Conservation (phyloP, 2,888 invertebrate genomes). For the Parnassius smintheus region DNA sequence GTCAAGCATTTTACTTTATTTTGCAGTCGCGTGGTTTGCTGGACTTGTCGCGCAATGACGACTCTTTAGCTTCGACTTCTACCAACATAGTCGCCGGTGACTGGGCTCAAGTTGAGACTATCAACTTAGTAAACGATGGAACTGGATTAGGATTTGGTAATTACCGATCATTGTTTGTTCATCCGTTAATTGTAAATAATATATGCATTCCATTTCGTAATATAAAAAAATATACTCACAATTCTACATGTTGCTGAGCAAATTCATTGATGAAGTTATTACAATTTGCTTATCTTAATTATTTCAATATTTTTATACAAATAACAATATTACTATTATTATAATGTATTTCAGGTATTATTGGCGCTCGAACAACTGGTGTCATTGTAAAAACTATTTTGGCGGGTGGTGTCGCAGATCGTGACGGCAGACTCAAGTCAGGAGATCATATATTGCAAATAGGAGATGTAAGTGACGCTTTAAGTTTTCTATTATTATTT, state of each 20-base stretch:
- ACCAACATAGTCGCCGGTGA: constrained; percentile 86
- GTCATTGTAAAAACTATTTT: constrained; percentile 99
- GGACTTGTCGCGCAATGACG: constrained; percentile 83
- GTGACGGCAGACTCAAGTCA: constrained; percentile 97
- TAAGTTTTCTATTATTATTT: too few relatives aligned
- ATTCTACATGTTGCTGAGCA: not conserved
- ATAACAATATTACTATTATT: not conserved
- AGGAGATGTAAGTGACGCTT: constrained; percentile 85
- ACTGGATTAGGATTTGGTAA: constrained; percentile 97
- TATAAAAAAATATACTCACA: not conserved
- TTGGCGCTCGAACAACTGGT: constrained; percentile 97
- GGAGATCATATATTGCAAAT: constrained; percentile 99
- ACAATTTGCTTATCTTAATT: too few relatives aligned
- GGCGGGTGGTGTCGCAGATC: constrained; percentile 98
- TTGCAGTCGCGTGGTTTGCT: constrained; percentile 82
- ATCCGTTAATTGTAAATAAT: not conserved
- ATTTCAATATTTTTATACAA: too few relatives aligned
- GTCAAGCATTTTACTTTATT: constrained; percentile 11
- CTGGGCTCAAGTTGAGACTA: constrained; percentile 98
- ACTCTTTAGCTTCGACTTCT: constrained; percentile 63
- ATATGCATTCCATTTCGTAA: not conserved
- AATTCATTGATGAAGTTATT: not conserved
- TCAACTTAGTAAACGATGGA: constrained; percentile 98
- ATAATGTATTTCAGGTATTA: constrained; percentile 83
- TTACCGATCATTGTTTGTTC: constrained; percentile 9